phyloP scores from a whole-genome alignment of 2,888 invertebrate genomes.

The Lochmaea crataegi region DNA sequence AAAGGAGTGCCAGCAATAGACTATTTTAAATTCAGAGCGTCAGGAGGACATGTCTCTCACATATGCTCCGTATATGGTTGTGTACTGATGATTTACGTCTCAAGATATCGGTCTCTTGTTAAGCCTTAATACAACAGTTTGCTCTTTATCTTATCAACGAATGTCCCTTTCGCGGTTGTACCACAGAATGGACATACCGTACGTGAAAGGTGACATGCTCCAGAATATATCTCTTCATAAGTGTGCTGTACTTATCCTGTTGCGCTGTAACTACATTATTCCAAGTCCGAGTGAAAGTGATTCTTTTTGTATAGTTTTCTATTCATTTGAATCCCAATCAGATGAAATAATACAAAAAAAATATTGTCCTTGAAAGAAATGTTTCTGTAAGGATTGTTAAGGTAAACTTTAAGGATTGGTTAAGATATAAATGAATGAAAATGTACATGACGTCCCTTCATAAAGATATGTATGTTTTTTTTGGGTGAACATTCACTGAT shows the following conservation, averaged over 20 bases:
- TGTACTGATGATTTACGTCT: conserved; percentile 62
- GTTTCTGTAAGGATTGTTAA: too few species aligned
- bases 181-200: conserved; percentile 29
- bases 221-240: conserved; percentile 39
- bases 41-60: conserved; percentile 51
- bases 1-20: conserved; percentile 46
- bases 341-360: too few species aligned
- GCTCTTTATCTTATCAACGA: conserved; percentile 62
- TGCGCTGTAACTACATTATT: not conserved
- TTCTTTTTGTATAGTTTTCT: too few species aligned
- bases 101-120: conserved; percentile 64
- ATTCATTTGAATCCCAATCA: too few species aligned
- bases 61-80: conserved; percentile 60
- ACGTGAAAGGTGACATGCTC: conserved; percentile 44
- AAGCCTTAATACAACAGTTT: conserved; percentile 60
- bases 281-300: too few species aligned
- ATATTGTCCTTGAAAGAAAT: too few species aligned
- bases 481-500: too few species aligned
- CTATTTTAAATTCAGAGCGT: conserved; percentile 58
- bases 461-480: too few species aligned
- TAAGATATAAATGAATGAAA: too few species aligned
- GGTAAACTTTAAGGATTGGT: too few species aligned
- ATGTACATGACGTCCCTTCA: too few species aligned
- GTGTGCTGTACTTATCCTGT: conserved; percentile 3
- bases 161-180: conserved; percentile 43